phyloP scores from a whole-genome alignment of 2,113 vertebrate genomes.

The Rynchops niger region DNA sequence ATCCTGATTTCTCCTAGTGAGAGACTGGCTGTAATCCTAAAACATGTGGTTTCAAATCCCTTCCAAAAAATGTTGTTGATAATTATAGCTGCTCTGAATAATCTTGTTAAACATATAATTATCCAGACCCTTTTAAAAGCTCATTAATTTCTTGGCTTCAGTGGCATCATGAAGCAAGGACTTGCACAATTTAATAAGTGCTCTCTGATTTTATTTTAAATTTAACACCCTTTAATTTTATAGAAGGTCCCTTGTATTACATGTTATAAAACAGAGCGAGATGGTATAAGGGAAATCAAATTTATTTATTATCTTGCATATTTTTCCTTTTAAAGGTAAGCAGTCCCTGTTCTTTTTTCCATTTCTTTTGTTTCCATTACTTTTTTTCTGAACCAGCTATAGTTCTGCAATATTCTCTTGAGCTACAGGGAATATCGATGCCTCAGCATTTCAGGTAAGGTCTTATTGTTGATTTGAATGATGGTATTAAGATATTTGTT shows the following conservation, averaged over 20 bases:
- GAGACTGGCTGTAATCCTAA: constrained; percentile 12
- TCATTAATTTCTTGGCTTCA: constrained; percentile 40
- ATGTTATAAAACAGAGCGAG: neutral
- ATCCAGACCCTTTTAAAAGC: constrained; percentile 31
- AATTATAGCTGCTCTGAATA: constrained; percentile 34
- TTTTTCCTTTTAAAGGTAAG: neutral
- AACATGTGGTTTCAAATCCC: constrained; percentile 31
- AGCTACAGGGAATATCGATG: neutral
- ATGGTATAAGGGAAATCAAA: neutral
- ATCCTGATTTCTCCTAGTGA: neutral
- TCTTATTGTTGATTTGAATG: neutral
- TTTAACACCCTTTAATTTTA: constrained; percentile 48
- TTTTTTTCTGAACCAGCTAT: neutral
- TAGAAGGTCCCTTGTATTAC: constrained; percentile 14
- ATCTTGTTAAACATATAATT: constrained; percentile 58
- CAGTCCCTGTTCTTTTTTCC: neutral
- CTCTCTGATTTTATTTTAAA: constrained; percentile 37
- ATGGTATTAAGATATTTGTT: neutral
- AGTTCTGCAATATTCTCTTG: neutral
- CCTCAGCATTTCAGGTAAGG: neutral
- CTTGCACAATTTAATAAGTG: constrained; percentile 29
- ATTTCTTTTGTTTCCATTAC: neutral
- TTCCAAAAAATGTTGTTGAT: constrained; percentile 38
- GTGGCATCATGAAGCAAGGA: neutral
- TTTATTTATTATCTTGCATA: neutral